phyloP scores from a whole-genome alignment of 1,140 invertebrate genomes.

The Parasteatoda tepidariorum region DNA sequence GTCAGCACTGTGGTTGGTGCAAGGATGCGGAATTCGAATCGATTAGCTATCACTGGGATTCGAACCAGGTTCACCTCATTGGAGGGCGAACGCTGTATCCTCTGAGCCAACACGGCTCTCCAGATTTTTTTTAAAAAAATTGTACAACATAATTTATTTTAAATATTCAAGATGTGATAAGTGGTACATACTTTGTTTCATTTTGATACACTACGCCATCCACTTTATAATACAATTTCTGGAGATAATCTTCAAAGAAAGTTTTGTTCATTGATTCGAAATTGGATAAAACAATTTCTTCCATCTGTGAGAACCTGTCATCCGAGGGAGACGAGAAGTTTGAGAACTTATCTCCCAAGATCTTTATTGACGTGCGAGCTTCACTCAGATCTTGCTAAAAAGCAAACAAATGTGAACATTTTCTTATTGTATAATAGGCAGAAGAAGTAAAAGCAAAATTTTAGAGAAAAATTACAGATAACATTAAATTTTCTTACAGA shows the following conservation, averaged over 20 bases:
- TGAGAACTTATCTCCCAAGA: conserved; percentile 13
- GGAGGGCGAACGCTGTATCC: too few relatives aligned
- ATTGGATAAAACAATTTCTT: neutral
- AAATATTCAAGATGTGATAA: too few relatives aligned
- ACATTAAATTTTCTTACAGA: neutral
- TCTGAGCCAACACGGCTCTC: too few relatives aligned
- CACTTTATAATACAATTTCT: conserved; percentile 43
- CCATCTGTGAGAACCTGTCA: neutral
- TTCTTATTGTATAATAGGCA: too few relatives aligned
- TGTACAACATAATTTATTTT: too few relatives aligned
- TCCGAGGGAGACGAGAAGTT: neutral
- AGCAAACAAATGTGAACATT: too few relatives aligned
- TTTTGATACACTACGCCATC: conserved; percentile 34
- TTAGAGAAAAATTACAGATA: neutral
- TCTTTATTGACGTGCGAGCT: neutral
- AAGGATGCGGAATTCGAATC: too few relatives aligned
- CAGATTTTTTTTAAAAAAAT: too few relatives aligned
- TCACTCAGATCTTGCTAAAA: conserved; percentile 38
- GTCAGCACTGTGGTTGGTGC: too few relatives aligned
- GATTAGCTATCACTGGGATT: too few relatives aligned
- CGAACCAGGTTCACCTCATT: too few relatives aligned
- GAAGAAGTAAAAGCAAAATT: too few relatives aligned
- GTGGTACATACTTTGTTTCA: conserved; percentile 23
- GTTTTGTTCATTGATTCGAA: conserved; percentile 34
- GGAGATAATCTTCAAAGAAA: conserved; percentile 11